Percentiles rank a stretch among this genome's conserved stretches.
Conservation (phyloP, 2,888 invertebrate species). For the Tiphia femorata region DNA sequence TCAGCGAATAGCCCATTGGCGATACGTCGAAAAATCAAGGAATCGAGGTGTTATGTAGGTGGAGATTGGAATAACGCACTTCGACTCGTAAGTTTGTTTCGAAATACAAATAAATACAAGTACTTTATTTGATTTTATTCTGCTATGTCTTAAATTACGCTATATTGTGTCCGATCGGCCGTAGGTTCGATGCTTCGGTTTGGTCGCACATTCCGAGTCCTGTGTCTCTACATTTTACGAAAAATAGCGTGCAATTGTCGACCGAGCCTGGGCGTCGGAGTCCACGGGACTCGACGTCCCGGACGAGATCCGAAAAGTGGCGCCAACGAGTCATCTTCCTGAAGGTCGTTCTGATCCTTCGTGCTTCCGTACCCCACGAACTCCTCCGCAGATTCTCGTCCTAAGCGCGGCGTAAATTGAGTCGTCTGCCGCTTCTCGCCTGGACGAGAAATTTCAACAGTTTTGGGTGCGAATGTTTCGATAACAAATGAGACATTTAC, state of each 20-base stretch:
- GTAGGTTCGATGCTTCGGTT: no score
- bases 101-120: slow-evolving; percentile 41
- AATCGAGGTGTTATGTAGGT: no score
- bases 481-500: no score
- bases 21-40: no score
- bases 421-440: slow-evolving; percentile 54
- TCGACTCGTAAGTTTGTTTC: background rate
- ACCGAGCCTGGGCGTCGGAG: slow-evolving; percentile 52
- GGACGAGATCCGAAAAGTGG: slow-evolving; percentile 61
- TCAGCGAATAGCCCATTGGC: no score
- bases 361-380: slow-evolving; percentile 38
- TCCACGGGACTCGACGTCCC: slow-evolving; percentile 58
- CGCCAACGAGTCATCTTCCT: slow-evolving; percentile 53
- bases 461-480: no score
- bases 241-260: slow-evolving; percentile 51
- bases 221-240: no score
- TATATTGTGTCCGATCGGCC: slow-evolving; percentile 9
- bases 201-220: no score
- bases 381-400: slow-evolving; percentile 59
- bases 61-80: background rate
- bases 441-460: no score
- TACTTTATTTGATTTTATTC: slow-evolving; percentile 4
- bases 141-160: slow-evolving; percentile 18
- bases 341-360: slow-evolving; percentile 54
- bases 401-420: slow-evolving; percentile 67